Base-by-base conservation (phyloP, 2,797 vertebrate species). In the Chromobotia macracanthus region DNA sequence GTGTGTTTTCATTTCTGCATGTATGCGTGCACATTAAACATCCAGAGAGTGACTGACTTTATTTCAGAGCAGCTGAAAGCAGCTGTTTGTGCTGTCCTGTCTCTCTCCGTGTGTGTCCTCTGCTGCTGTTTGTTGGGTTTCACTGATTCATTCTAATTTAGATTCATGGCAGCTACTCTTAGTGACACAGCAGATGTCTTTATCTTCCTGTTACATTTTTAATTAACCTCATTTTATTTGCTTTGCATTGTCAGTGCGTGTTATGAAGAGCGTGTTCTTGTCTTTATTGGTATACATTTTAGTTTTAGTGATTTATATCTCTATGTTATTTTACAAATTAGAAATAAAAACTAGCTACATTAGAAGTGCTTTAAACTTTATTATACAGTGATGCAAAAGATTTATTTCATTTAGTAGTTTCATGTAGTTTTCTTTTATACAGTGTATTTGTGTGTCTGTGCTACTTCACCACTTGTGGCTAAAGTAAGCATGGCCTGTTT, bases 61-160 rank as follows among this genome's bases (percentile, higher is more conserved):
- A 44, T 67, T 70, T 51, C 41, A 70, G 44, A 70, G 56, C 67
- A 78, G 55, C 53, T 70, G 75, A 63, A 35, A 56, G 69, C 25
- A 67, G 50, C 50, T 68, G 53, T 55, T 79, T 80, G 56, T 70
- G 61, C 75, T 80, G 77, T 80, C 70, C 79, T 69, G 61, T 79
- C 66, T 78, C 77, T 50, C 51, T 76, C 51, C 41, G 58, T 64
- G 75, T 67, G 44, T 72, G 56, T 74, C 64, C 63, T 64, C 64
- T 72, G 53, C 73, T 77, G 72, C 76, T 73, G 79, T 85, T 80
- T 82, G 72, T 75, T 75, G 80, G 68, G 65, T 83, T 85, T 84
- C 72, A 63, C 77, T 77, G 58, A 77, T 80, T 79, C 60, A 56
- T 65, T 15, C 77, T 72, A 25, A 79, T 79, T 71, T 79, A 41